Evolutionary conservation across 2,797 vertebrate species (phyloP), one percentile per base, ranked within the genome.

Genomic region (Petrocephalus schoutedeni): DNA sequence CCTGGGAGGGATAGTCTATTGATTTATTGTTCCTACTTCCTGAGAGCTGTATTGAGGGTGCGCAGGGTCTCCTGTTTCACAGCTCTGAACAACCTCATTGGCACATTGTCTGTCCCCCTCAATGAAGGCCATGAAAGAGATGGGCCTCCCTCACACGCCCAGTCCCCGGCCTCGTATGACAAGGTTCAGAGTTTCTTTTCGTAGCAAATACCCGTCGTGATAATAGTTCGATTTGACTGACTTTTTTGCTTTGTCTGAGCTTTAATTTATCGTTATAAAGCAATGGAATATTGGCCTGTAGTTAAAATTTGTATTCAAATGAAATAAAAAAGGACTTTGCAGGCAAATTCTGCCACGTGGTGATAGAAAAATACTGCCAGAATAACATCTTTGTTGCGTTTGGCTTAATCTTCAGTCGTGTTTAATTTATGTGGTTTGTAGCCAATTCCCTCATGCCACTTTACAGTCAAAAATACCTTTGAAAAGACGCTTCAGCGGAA

Each of bases 1-100:
- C 90, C 92, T 91, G 92, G 94, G 94, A 93, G 92, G 93, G 92
- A 94, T 92, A 94, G 92, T 94, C 92, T 91, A 95, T 95, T 94
- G 93, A 95, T 95, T 95, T 94, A 94, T 94, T 95, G 94, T 94
- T 90, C 91, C 90, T 14, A 91, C 91, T 93, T 95, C 94, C 93
- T 92, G 91, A 94, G 91, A 94, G 92, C 91, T 90, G 89, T 88
- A 87, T 92, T 93, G 90, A 92, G 90, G 92, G 91, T 51, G 89
- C 89, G 90, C 89, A 88, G 91, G 92, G 53, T 89, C 89, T 88
- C 89, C 88, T 86, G 57, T 92, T 89, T 88, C 91, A 87, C 89
- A 89, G 89, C 91, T 91, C 89, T 91, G 91, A 45, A 57, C 87
- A 67, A 36, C 85, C 80, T 84, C 77, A 85, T 67, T 61, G 28